Base-by-base conservation (phyloP, 2,113 vertebrate species). In the Pseudorasbora parva region DNA sequence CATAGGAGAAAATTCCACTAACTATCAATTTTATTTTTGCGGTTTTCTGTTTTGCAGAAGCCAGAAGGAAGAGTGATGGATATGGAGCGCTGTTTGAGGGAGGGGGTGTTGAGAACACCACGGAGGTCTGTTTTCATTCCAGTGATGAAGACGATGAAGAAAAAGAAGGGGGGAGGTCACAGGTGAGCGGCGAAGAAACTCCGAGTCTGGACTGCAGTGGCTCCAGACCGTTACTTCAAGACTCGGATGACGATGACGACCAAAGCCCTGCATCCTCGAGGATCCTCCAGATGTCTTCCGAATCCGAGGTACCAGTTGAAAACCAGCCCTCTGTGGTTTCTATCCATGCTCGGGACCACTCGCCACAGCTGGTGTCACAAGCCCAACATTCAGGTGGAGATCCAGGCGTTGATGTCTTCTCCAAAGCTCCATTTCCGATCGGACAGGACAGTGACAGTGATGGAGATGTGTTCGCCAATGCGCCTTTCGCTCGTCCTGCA, bases 211-310 rank as follows among this genome's bases (percentile, higher is more conserved):
- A 98, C 86, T 95, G 94, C 92, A 97, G 97, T 0, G 97, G 98
- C 5, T 98, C 97, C 82, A 93, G 96, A 78, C 98, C 97, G 51
- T 92, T 99, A 8, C 95, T 99, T 77, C 88, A 96, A 91, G 98
- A 99, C 83, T 98, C 97, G 0, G 97, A 98, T 41, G 97, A 99
- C 12, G 98, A 99, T 19, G 97, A 98, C 0, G 92, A 93, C 9
- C 91, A 89, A 3, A 88, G 82, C 0, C 84, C 25, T 54, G 66
- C 82, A 88, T 56, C 87, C 82, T 82, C 87, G 78, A 62, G 81
- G 87, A 82, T 93, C 74, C 71, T 2, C 30, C 17, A 92, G 11
- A 23, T 81, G 25, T 81, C 59, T 17, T 47, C 23, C 2, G 23
- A 62, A 5, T 62, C 57, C 5, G n/a, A 57, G 51, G 30, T 12